Evolutionary conservation across 2,113 vertebrate species (phyloP).

Genomic region (Chloropsis cyanopogon): DNA sequence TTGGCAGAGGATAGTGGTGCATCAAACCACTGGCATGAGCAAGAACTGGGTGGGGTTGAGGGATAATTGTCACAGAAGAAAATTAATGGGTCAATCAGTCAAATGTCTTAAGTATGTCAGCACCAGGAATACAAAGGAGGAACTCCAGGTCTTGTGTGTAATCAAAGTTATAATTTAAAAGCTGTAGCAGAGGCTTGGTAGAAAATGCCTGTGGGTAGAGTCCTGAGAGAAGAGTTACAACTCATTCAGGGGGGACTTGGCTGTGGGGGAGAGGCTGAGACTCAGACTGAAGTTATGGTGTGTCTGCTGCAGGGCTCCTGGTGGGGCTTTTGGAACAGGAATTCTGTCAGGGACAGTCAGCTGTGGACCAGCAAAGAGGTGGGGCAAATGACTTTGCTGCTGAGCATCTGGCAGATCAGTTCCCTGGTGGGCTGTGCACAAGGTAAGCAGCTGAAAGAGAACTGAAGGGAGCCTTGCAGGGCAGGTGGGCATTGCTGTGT

Average conservation of each 20-base stretch:
- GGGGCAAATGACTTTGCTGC: neutral
- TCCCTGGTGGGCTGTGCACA: neutral
- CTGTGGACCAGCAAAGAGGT: neutral
- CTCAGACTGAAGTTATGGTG: neutral
- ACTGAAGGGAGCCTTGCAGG: neutral
- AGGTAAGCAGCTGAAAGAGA: neutral
- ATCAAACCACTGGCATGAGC: neutral
- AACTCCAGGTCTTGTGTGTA: neutral
- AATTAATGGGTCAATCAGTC: neutral
- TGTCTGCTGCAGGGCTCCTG: neutral
- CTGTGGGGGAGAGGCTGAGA: rapidly evolving
- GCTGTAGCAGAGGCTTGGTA: neutral
- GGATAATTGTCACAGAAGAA: neutral
- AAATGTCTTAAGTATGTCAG: neutral
- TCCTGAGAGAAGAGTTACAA: neutral
- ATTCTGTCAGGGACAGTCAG: neutral
- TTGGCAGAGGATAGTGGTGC: neutral
- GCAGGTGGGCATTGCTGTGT: too few species aligned
- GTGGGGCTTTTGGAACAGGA: neutral
- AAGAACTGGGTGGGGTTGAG: neutral
- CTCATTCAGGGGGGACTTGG: neutral
- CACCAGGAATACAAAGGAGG: neutral
- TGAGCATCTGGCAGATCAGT: neutral
- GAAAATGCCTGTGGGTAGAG: neutral
- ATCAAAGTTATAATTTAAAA: neutral